Evolutionary conservation across 2,888 invertebrate genomes (phyloP), one percentile per base, ranked within the genome.

Genomic region (Hipparchia sbordonii): DNA sequence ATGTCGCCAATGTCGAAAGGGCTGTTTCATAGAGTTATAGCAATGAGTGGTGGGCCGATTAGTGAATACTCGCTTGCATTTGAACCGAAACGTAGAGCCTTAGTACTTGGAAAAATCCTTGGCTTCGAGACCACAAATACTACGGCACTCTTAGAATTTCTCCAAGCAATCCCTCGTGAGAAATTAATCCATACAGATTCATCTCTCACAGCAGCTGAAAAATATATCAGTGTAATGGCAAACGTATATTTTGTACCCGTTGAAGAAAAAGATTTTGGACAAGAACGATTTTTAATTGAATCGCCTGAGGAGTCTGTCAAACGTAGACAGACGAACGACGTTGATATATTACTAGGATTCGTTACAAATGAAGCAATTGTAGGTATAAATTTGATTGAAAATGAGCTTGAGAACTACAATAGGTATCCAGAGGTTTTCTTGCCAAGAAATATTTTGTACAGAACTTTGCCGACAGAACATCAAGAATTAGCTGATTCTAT

Each of bases 341-440:
- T 95, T 1, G 96, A 97, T 0, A 93, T 96, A 84, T 94, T 97
- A 82, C 92, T 96, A 45, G 97, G 97, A 1, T 84, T 96, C 9
- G 97, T 96, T 8, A 94, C 94, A 1, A 94, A 96, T 71, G 97
- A 97, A 89, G 95, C 96, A 0, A 46, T 85, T 10, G 81, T 70
- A 46, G 71, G 0, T 45, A 45, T 2, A 8, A 57, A 1, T 67
- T 74, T 79, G 0, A 69, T 81, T 0, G n/a, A 77, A 7, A 71
- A 72, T 0, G 78, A 79, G 10, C 88, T 89, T 60, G 89, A 87
- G 2, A 88, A 88, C 78, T 85, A 81, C 74, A 88, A 89, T 89
- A 80, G 75, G 70, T 84, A 83, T 56, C 75, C 81, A 10, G 89
- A 89, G 73, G 23, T 84, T 10, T 71, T 87, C 0, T 82, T 85